Percentiles rank a stretch among this genome's conserved stretches.
Conservation (phyloP, 2,888 invertebrate species). For the Leucophora obtusa region DNA sequence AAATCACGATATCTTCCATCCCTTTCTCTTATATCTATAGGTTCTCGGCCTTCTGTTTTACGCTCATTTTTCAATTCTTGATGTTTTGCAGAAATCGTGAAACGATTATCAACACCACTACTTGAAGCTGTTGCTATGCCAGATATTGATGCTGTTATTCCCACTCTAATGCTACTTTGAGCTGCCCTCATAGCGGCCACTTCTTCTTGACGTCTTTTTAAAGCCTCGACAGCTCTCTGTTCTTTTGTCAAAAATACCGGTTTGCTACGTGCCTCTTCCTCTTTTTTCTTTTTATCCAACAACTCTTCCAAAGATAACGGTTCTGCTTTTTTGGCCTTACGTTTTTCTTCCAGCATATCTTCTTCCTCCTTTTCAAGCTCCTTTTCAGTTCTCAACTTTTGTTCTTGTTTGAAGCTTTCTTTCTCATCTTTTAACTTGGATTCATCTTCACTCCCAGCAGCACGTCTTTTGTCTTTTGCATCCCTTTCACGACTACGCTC, state of each 20-base stretch:
- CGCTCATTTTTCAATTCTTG: slow-evolving; percentile 43
- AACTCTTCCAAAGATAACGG: slow-evolving; percentile 97
- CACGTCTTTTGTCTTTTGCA: slow-evolving; percentile 44
- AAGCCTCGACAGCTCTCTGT: slow-evolving; percentile 92
- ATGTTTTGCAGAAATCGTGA: slow-evolving; percentile 40
- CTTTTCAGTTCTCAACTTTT: slow-evolving; percentile 79
- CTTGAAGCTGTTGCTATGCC: slow-evolving; percentile 28
- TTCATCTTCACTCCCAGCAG: slow-evolving; percentile 58
- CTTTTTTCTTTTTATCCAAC: slow-evolving; percentile 96
- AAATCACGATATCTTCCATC: slow-evolving; percentile 53
- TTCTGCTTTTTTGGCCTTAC: slow-evolving; percentile 80
- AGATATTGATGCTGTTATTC: slow-evolving; percentile 24
- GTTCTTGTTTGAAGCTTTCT: slow-evolving; percentile 46
- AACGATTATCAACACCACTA: slow-evolving; percentile 72
- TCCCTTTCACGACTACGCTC: slow-evolving; percentile 68
- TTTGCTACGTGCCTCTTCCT: slow-evolving; percentile 95
- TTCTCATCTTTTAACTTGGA: slow-evolving; percentile 55
- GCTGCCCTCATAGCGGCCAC: slow-evolving; percentile 88
- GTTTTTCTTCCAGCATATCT: slow-evolving; percentile 69
- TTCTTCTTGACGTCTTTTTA: slow-evolving; percentile 93
- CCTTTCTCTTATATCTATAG: slow-evolving; percentile 58
- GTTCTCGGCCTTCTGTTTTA: slow-evolving; percentile 37
- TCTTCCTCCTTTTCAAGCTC: slow-evolving; percentile 78
- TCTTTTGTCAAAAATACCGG: slow-evolving; percentile 98
- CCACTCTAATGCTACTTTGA: slow-evolving; percentile 78